Base-by-base conservation (phyloP, 2,888 invertebrate species). In the Phlogophora meticulosa region DNA sequence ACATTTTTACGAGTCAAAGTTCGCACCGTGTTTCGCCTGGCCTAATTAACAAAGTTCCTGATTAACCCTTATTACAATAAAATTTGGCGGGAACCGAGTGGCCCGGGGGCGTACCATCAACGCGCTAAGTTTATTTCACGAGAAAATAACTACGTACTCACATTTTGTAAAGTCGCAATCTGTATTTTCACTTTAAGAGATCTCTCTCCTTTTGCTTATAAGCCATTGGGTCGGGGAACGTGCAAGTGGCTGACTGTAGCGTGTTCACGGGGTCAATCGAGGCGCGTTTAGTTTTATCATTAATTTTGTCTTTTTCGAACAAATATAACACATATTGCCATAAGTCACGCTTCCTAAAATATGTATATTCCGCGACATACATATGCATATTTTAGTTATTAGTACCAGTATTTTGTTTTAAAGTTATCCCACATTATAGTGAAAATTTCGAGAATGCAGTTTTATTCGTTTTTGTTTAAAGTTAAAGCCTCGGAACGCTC, bases 151-250 rank as follows among this genome's bases (percentile, higher is more conserved):
- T 80, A 78, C 80, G 81, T 78, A 84, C 79, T 85, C 83, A 81
- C 72, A 80, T 85, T 83, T 83, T 83, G 84, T 83, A 72, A 84
- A 87, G 80, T 86, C 84, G 81, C 88, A 86, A 90, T 90, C 88
- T 86, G 85, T 86, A 85, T 89, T 88, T 89, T 88, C 88, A 88
- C 87, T 91, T 87, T 87, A 85, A 86, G 82, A 87, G 80, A 87
- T 88, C 84, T 84, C 84, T 84, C 81, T 85, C 82, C 83, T 83
- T 87, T 88, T 85, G 83, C 86, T 88, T 85, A 86, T 85, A 85
- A 87, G 83, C 82, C 76, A 72, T 73, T 63, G 69, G 62, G 55
- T 57, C 76, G 73, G 55, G 15, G 56, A 76, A 78, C 60, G 40
- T 20, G 61, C 28, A 74, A 82, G 80, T 57, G 62, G 10, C 7